Evolutionary conservation across 2,888 invertebrate species (phyloP), one percentile per base, ranked within the genome.

Genomic region (Dexiosoma caninum): DNA sequence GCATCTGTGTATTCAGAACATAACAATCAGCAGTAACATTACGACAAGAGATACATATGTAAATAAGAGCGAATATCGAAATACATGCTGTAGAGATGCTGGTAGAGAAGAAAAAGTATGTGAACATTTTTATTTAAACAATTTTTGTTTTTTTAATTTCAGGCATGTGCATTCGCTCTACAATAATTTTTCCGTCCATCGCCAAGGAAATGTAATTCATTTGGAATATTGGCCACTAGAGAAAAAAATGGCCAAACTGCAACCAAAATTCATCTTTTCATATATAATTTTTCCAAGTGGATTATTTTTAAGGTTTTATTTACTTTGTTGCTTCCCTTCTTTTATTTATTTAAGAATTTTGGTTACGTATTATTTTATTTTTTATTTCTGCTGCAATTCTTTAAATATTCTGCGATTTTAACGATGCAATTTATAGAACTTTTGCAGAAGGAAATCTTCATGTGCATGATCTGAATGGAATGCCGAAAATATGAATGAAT

Each of bases 11-110:
- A n/a, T 64, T n/a, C 23, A 14, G 2, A 70, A 27, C 40, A 37
- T 30, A 5, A 42, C 30, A 30, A 53, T 67, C 21, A 19, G 30
- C 40, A 10, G 6, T 46, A 51, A 69, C 59, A 81, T 83, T 83
- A 77, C 83, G 87, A 85, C 84, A 86, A 85, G 85, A 84, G 87
- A 87, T 85, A 87, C n/a, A n/a, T n/a, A n/a, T n/a, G n/a, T n/a
- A n/a, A 86, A 86, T 86, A 85, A 87, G 87, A 84, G 84, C 82
- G 84, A 81, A 82, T 80, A 83, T 83, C 77, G 32, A 51, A 44
- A 44, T 30, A 35, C 32, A 27, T 32, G 16, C 44, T 53, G 2
- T n/a, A n/a, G n/a, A n/a, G n/a, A n/a, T n/a, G n/a, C 9, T 23
- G 55, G 55, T 64, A 35, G 27, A 59, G 35, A 74, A 62, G 46